Percentiles rank a stretch among this genome's conserved stretches.
Conservation (phyloP, 2,888 invertebrate genomes). For the Acleris holmiana region DNA sequence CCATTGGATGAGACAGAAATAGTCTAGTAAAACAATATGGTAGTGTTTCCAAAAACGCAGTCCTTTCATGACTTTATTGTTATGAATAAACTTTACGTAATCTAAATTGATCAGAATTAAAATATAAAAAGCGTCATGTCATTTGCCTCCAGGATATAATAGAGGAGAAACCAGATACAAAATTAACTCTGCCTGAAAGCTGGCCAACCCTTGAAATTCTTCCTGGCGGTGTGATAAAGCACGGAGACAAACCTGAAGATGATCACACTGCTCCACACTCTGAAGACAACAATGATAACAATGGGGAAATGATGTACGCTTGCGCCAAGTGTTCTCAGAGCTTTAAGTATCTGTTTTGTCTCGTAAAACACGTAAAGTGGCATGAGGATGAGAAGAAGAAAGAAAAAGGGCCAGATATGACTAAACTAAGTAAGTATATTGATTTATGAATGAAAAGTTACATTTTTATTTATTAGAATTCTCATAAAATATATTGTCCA, state of each 20-base stretch:
- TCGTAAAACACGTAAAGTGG: slow-evolving; percentile 72
- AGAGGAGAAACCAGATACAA: slow-evolving; percentile 39
- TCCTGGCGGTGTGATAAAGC: slow-evolving; percentile 74
- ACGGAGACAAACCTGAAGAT: slow-evolving; percentile 54
- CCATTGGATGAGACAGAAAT: no score
- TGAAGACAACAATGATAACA: slow-evolving; percentile 37
- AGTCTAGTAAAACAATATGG: no score
- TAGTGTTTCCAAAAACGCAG: no score
- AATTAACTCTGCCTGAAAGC: slow-evolving; percentile 52
- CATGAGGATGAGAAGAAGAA: slow-evolving; percentile 63
- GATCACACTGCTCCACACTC: slow-evolving; percentile 33
- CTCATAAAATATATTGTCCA: no score
- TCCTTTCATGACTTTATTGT: not conserved
- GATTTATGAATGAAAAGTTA: not conserved
- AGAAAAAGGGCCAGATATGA: slow-evolving; percentile 38
- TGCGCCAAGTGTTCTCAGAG: slow-evolving; percentile 73
- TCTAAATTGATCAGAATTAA: no score
- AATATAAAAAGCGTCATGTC: not conserved
- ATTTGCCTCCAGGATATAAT: slow-evolving; percentile 43
- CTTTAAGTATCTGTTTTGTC: slow-evolving; percentile 64
- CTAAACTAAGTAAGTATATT: slow-evolving; percentile 53
- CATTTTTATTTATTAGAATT: no score
- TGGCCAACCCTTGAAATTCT: slow-evolving; percentile 77
- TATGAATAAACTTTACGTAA: not conserved
- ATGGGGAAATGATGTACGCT: slow-evolving; percentile 66